Percentiles rank a stretch among this genome's conserved stretches.
Evolutionary conservation across 2,113 vertebrate species (phyloP).

Genomic region (Blennius ocellaris): DNA sequence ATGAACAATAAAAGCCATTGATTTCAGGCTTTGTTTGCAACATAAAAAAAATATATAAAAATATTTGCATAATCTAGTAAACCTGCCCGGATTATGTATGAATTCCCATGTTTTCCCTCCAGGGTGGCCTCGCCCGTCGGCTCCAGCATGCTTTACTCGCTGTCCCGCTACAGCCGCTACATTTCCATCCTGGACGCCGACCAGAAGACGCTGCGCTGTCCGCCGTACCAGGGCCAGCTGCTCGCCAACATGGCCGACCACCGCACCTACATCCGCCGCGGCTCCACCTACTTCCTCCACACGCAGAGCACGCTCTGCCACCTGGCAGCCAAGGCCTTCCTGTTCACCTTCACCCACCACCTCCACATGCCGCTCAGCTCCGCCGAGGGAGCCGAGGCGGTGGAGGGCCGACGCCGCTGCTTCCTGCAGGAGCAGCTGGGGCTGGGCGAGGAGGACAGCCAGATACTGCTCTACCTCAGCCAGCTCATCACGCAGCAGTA

Average conservation of each 20-base stretch:
- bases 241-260: constrained; percentile 91
- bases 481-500: constrained; percentile 93
- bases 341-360: constrained; percentile 95
- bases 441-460: constrained; percentile 89
- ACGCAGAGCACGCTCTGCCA: constrained; percentile 89
- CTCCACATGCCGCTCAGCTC: constrained; percentile 90
- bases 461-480: constrained; percentile 92
- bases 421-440: constrained; percentile 88
- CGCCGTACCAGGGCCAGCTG: constrained; percentile 87
- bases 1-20: too few relatives aligned
- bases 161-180: constrained; percentile 95
- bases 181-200: constrained; percentile 93
- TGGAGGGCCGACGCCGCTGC: constrained; percentile 72
- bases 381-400: constrained; percentile 71
- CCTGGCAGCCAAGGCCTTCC: constrained; percentile 92
- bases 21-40: too few relatives aligned
- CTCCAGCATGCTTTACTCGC: constrained; percentile 85
- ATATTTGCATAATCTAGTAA: too few relatives aligned
- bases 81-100: too few relatives aligned
- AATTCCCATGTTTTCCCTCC: constrained; percentile 4
- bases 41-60: too few relatives aligned
- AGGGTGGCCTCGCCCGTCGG: constrained; percentile 88
- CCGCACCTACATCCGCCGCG: constrained; percentile 93
- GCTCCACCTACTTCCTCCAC: constrained; percentile 95
- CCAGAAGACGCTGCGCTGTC: constrained; percentile 93